Evolutionary conservation across 1,140 invertebrate genomes (phyloP), one percentile per base, ranked within the genome.

Genomic region (Drosophila truncata): DNA sequence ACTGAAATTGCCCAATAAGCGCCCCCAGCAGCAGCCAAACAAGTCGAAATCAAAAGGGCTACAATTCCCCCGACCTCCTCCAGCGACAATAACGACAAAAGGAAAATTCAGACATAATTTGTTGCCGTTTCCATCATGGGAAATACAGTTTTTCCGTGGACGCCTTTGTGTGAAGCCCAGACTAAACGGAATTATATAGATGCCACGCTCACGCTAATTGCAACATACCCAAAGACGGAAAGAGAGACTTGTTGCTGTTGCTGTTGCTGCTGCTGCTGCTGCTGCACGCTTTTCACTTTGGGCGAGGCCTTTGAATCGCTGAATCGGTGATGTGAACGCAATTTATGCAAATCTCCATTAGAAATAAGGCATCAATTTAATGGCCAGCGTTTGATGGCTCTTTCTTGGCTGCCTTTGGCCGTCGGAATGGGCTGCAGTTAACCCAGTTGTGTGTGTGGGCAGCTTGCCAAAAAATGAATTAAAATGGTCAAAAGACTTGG

Each of bases 201-300:
- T 82, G 79, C 62, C 78, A 80, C 77, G 78, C 85, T 90, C 85
- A 90, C 82, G 85, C 86, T 83, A 85, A 90, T 91, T 90, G 86
- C 86, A 80, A 84, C 88, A 90, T 73, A 37, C 37, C 52, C 67
- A 37, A 42, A 70, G 60, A 60, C 58, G 29, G 52, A 64, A 50
- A 50, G 54, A 44, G 41, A 49, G 71, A 73, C 55, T 72, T 59
- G 72, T 69, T 23, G 42, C 52, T 52, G 66, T 29, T 23, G 46
- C 49, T 63, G 65, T 58, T 52, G 66, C 35, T 23, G 46, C 49
- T 63, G 65, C 80, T 42, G 66, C 29, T 33, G 54, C 63, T 13
- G 66, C 62, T 52, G 39, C 66, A 72, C 54, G 59, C 80, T 87
- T 86, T 86, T 76, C 81, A 83, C 81, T 80, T 80, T 69, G 80